These are phyloP conservation scores for Drosophila monieri DNA, from an alignment of 2,888 invertebrate species.

Conservation along the genomic window DNA sequence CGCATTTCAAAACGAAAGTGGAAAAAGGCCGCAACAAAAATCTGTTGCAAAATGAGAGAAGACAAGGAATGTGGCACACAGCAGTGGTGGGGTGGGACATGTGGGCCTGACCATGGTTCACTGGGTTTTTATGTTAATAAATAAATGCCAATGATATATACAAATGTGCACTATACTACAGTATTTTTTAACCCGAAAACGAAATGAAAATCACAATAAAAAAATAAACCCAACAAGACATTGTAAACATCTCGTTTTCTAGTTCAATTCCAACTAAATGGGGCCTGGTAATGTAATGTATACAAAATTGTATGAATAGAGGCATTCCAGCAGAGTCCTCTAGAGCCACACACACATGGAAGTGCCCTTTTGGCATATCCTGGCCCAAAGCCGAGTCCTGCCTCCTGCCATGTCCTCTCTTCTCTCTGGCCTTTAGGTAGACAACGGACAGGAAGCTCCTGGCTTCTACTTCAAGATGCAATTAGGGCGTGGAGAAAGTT, in stretches of 20 bases:
- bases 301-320: conserved; percentile 48
- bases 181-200: too few relatives aligned
- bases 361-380: conserved; percentile 27
- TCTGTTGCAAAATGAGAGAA: conserved; percentile 40
- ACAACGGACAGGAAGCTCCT: conserved; percentile 10
- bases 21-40: conserved; percentile 21
- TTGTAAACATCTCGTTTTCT: conserved; percentile 67
- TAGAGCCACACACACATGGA: neutral
- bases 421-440: conserved; percentile 27
- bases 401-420: conserved; percentile 18
- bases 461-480: conserved; percentile 61
- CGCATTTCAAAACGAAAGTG: conserved; percentile 61
- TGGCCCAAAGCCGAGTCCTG: conserved; percentile 28
- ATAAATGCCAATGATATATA: conserved; percentile 60
- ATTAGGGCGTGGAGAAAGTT: conserved; percentile 69
- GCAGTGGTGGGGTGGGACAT: neutral
- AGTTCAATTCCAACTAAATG: conserved; percentile 76
- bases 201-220: conserved; percentile 14
- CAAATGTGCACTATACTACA: conserved; percentile 15
- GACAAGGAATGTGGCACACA: conserved; percentile 59
- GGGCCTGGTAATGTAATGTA: conserved; percentile 67
- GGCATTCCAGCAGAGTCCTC: neutral
- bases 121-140: conserved; percentile 81
- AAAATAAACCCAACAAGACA: conserved; percentile 27
- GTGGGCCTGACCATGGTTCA: conserved; percentile 66